A percentile compares a stretch with the other conserved stretches of the same genome.
phyloP scores from a whole-genome alignment of 1,140 invertebrate genomes.

The Drosophila yakuba region DNA sequence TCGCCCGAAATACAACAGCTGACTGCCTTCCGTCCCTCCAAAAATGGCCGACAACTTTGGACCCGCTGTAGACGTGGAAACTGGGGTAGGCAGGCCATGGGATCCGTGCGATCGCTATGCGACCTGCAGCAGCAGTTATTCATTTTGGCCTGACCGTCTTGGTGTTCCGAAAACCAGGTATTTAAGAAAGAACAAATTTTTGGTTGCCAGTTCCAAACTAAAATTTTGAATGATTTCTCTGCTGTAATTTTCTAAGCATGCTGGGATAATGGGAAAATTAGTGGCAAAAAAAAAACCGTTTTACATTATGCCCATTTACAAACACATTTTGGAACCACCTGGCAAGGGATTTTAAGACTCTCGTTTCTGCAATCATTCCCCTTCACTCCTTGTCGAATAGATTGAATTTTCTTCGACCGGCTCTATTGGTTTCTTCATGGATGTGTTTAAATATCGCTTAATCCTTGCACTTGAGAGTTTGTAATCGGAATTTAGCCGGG shows the following conservation, averaged over 20 bases:
- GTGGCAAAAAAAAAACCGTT: background rate
- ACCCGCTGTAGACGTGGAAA: background rate
- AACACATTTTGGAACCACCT: background rate
- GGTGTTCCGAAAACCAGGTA: slow-evolving; percentile 2
- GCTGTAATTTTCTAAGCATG: background rate
- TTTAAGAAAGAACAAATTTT: slow-evolving; percentile 1
- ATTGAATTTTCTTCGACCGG: background rate
- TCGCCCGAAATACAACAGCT: slow-evolving; percentile 2
- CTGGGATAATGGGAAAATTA: background rate
- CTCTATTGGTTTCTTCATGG: background rate
- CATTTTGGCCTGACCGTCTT: slow-evolving; percentile 24
- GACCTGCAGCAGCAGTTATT: slow-evolving; percentile 15
- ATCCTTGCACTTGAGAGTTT: background rate
- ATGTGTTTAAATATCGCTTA: background rate
- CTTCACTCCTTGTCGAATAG: background rate
- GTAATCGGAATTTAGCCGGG: background rate
- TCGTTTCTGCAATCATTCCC: background rate
- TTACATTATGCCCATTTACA: background rate
- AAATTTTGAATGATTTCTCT: background rate
- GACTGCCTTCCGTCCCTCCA: background rate
- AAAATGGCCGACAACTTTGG: slow-evolving; percentile 6
- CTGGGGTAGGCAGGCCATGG: slow-evolving; percentile 4
- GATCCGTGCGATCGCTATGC: slow-evolving; percentile 6
- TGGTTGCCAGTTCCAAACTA: background rate
- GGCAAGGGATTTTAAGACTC: background rate